Base-by-base conservation (phyloP, 2,888 invertebrate genomes). In the Drosophila mayaguana region DNA sequence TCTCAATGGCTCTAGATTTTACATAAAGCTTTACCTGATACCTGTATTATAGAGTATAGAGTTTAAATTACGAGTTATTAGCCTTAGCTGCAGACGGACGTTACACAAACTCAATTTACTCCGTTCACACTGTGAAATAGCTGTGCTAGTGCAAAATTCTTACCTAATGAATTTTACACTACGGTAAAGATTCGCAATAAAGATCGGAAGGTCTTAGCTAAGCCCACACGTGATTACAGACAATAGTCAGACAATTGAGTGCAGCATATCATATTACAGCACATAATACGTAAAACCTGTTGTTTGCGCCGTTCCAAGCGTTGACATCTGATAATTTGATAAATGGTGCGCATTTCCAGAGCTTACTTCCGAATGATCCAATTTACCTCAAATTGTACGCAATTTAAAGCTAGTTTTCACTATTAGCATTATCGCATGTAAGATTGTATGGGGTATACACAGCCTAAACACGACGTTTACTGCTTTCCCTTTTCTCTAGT, bases 291-390 rank as follows among this genome's bases (percentile, higher is more conserved):
- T 34, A 60, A 55, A 57, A 55, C 28, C 36, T 32, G 59, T 34
- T 68, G 46, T 56, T 69, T 51, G 51, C 69, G 61, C 38, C 65
- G 61, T 50, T 63, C 38, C 64, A 45, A 51, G 28, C 63, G 59
- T 46, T 71, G 66, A 42, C 66, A 69, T 28, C 48, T 50, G 66
- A 59, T 71, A 80, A 81, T 81, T 81, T 81, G 57, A 59, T 75
- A 77, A 82, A 69, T 63, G 62, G 51, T 45, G 51, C 53, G 51
- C 34, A 64, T 60, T 70, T 48, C 18, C n/a, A 46, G 12, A 72
- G 74, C 69, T 76, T 72, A 62, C 63, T 67, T 71, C 62, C 62
- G 74, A 71, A 53, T 55, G 62, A 40, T 38, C 55, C 71, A 74
- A 79, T 77, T 79, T 70, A 18, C 50, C 36, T 28, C 2, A 42